phyloP scores from a whole-genome alignment of 64 coral and sea anemone genomes.

The Pachyseris speciosa region DNA sequence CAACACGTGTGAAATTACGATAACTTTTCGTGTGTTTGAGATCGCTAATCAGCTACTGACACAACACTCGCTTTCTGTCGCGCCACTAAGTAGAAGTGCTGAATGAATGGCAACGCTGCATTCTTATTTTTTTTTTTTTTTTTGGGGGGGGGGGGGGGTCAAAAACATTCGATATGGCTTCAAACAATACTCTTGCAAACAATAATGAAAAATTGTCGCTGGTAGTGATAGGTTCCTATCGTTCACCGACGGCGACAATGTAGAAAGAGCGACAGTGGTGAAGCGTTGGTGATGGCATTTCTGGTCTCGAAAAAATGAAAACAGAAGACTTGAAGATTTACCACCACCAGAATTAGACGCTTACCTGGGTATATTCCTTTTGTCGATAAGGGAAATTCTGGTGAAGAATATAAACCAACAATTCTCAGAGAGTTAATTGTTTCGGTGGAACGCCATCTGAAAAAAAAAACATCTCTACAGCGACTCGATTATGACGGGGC shows the following conservation, averaged over 20 bases:
- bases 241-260: neutral
- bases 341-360: neutral
- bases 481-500: slow-evolving; percentile 5
- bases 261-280: neutral
- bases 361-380: neutral
- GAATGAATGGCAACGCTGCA: too few relatives aligned
- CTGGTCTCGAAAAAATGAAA: neutral
- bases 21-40: too few relatives aligned
- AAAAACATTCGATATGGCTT: neutral
- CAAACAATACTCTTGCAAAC: neutral
- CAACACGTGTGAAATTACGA: too few relatives aligned
- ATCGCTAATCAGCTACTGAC: neutral
- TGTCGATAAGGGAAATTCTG: neutral
- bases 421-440: neutral
- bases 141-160: too few relatives aligned
- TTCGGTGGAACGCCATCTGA: neutral
- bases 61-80: neutral
- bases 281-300: neutral
- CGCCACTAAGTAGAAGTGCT: neutral
- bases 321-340: neutral
- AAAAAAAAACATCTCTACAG: neutral
- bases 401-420: neutral
- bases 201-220: neutral
- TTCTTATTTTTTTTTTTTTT: neutral
- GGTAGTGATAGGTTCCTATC: neutral